phyloP scores from a whole-genome alignment of 2,888 invertebrate species.

The Eupsilia transversa region DNA sequence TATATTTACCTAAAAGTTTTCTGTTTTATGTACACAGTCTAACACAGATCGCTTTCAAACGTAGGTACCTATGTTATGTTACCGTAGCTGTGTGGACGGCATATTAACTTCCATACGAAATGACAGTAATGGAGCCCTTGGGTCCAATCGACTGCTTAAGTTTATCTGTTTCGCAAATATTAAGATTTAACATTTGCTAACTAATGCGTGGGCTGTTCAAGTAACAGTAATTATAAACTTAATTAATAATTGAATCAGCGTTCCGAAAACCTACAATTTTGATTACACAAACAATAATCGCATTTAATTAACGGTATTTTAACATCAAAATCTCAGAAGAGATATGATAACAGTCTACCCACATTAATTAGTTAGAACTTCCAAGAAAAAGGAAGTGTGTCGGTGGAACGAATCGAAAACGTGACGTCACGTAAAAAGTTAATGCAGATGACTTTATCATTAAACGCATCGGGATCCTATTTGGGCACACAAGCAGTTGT shows the following conservation, averaged over 20 bases:
- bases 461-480: constrained; percentile 1
- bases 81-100: not conserved
- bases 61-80: not conserved
- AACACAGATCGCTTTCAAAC: not conserved
- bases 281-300: not conserved
- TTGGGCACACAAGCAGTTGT: constrained; percentile 8
- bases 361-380: constrained; percentile 4
- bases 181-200: not conserved
- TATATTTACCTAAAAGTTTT: not conserved
- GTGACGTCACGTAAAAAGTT: constrained; percentile 24
- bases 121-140: not conserved
- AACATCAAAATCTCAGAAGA: not conserved
- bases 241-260: not conserved
- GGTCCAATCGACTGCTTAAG: not conserved
- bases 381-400: constrained; percentile 13
- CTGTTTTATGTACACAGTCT: not conserved
- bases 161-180: not conserved
- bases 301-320: constrained; percentile 10
- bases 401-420: constrained; percentile 13
- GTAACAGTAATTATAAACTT: not conserved
- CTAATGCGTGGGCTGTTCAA: not conserved
- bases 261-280: not conserved
- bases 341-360: not conserved
- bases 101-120: constrained; percentile 1
- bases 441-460: constrained; percentile 26